phyloP scores from a whole-genome alignment of 2,113 vertebrate species.

The mouse (Mus musculus) region GRCm39 chr6:131371501-131372000 shows the following conservation, averaged over 20 bases:
- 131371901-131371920: neutral
- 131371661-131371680: too few species aligned
- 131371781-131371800: neutral
- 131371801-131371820: neutral
- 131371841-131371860: neutral
- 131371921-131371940: constrained; percentile 32
- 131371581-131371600: too few species aligned
- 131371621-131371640: too few species aligned
- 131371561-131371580: too few species aligned
- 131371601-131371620: too few species aligned
- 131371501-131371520: too few species aligned
- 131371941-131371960: constrained; percentile 61
- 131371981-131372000: constrained; percentile 60
- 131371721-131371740: neutral
- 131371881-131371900: neutral
- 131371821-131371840: neutral
- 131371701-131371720: neutral
- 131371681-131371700: neutral
- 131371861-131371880: neutral
- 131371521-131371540: too few species aligned
- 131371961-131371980: constrained; percentile 49
- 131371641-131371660: neutral
- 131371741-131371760: too few species aligned
- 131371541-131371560: too few species aligned
- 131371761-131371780: neutral